Evolutionary conservation across 2,113 vertebrate genomes (phyloP).

Genomic region (Arenaria interpres): DNA sequence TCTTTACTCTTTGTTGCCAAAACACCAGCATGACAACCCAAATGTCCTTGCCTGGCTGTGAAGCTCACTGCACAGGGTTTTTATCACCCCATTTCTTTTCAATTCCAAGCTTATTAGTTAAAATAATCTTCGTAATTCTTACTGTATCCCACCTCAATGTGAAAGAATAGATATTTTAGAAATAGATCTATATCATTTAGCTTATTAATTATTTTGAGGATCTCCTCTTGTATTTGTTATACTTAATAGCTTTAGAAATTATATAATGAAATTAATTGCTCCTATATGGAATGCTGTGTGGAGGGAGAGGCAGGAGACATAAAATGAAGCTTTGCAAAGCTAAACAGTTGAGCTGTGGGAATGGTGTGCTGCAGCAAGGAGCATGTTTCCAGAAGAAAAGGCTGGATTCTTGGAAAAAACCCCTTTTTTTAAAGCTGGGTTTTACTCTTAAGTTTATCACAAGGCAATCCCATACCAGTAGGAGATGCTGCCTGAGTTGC

Average conservation of each 20-base stretch:
- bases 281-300: background rate
- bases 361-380: background rate
- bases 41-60: background rate
- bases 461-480: background rate
- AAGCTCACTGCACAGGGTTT: background rate
- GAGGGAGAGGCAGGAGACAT: background rate
- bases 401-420: background rate
- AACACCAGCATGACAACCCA: background rate
- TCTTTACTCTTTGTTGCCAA: background rate
- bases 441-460: background rate
- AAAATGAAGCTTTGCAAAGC: background rate
- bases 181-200: background rate
- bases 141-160: background rate
- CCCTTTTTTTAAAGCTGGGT: background rate
- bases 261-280: background rate
- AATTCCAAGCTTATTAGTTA: slow-evolving; percentile 7
- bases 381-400: background rate
- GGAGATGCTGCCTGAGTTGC: background rate
- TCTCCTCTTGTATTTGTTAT: background rate
- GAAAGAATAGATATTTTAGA: background rate
- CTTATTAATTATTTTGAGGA: slow-evolving; percentile 3
- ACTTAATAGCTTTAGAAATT: background rate
- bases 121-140: slow-evolving; percentile 1
- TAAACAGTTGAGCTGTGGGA: background rate
- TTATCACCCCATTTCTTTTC: slow-evolving; percentile 6